phyloP scores from a whole-genome alignment of 2,797 vertebrate genomes.

The Adrianichthys oophorus region DNA sequence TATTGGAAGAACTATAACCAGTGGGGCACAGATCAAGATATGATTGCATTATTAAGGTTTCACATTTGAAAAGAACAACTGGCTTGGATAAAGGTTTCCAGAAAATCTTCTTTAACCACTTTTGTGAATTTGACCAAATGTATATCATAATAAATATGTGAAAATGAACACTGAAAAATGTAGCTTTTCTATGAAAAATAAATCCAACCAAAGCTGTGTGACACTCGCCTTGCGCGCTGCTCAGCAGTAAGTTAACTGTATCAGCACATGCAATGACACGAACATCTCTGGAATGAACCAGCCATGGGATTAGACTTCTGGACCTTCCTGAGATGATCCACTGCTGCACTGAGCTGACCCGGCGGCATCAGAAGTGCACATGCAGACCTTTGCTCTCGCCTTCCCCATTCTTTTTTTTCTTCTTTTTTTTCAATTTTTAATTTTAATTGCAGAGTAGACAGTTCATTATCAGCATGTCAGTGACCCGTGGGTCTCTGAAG shows the following conservation, averaged over 20 bases:
- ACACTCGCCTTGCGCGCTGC: too few species aligned
- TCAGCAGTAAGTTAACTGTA: not conserved
- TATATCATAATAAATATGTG: not conserved
- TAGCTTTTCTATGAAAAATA: too few species aligned
- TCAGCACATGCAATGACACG: conserved; percentile 26
- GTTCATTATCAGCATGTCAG: conserved; percentile 77
- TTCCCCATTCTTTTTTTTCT: conserved; percentile 27
- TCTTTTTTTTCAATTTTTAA: conserved; percentile 71
- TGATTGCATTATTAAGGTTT: not conserved
- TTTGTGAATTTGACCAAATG: not conserved
- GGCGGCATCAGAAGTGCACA: conserved; percentile 40
- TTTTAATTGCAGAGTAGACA: conserved; percentile 80
- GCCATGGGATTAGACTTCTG: conserved; percentile 17
- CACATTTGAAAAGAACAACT: not conserved
- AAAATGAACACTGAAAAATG: too few species aligned
- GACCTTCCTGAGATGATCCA: conserved; percentile 27
- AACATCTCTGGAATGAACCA: conserved; percentile 11
- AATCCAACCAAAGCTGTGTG: too few species aligned
- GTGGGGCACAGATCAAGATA: conserved; percentile 6
- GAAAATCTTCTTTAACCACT: not conserved
- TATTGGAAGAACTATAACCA: conserved; percentile 32
- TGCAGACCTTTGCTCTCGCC: conserved; percentile 32
- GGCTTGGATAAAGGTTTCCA: not conserved
- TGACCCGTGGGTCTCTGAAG: conserved; percentile 74
- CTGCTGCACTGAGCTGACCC: conserved; percentile 55